Evolutionary conservation across 2,888 invertebrate genomes (phyloP).

Genomic region (Agelastica alni): DNA sequence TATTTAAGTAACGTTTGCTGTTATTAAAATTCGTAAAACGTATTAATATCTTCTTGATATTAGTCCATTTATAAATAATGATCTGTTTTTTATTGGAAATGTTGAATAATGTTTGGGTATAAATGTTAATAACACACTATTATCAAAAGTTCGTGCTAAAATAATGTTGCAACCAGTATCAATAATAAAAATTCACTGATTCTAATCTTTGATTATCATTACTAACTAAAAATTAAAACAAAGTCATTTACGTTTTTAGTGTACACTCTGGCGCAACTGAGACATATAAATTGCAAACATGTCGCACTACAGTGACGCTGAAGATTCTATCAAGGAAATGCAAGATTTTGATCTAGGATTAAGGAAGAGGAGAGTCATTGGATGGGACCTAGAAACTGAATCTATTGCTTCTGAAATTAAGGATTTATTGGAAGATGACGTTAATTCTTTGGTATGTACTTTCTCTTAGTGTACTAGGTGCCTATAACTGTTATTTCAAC

Average conservation of each 20-base stretch:
- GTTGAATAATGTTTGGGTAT: not conserved
- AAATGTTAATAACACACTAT: not conserved
- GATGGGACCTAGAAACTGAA: conserved; percentile 56
- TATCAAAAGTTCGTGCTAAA: not conserved
- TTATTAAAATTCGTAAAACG: no score
- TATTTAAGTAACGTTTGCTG: no score
- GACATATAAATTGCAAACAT: conserved; percentile 35
- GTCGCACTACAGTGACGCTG: conserved; percentile 57
- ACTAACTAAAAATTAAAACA: no score
- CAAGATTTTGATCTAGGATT: conserved; percentile 47
- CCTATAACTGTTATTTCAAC: no score
- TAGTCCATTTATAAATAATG: not conserved
- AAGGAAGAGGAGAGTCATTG: conserved; percentile 50
- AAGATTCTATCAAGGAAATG: conserved; percentile 51
- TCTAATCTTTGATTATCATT: no score
- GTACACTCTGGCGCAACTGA: conserved; percentile 6
- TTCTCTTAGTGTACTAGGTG: not conserved
- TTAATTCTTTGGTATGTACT: conserved; percentile 52
- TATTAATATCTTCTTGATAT: no score
- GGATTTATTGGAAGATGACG: conserved; percentile 57
- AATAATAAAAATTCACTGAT: no score
- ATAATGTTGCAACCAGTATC: not conserved
- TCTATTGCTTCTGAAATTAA: conserved; percentile 58
- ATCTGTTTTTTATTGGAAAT: not conserved
- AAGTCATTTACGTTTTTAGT: no score